Percentiles rank a stretch among this genome's conserved stretches.
Conservation (phyloP, 2,113 vertebrate species). For the Ophiodon elongatus region DNA sequence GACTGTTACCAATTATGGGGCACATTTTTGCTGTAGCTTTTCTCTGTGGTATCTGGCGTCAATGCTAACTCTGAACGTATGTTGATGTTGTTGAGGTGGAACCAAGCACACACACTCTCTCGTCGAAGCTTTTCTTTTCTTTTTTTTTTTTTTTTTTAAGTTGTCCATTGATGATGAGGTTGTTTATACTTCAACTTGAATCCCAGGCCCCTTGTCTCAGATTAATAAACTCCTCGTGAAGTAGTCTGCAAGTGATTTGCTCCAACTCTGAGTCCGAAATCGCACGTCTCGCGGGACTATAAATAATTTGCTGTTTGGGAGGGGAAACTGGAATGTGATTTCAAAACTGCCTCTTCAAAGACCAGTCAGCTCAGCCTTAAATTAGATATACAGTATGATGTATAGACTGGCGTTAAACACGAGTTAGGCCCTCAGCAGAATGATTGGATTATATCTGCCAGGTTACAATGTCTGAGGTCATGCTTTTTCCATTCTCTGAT, state of each 20-base stretch:
- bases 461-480: conserved; percentile 80
- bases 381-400: conserved; percentile 81
- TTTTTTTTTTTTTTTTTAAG: no score
- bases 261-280: conserved; percentile 79
- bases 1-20: conserved; percentile 95
- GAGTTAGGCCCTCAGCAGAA: conserved; percentile 68
- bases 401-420: conserved; percentile 80
- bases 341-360: conserved; percentile 78
- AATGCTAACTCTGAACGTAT: conserved; percentile 51
- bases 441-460: conserved; percentile 80
- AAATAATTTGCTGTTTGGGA: conserved; percentile 80
- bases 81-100: conserved; percentile 68
- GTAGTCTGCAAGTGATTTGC: conserved; percentile 86
- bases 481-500: conserved; percentile 75
- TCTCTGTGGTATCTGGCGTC: conserved; percentile 64
- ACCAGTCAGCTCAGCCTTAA: conserved; percentile 72
- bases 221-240: conserved; percentile 80
- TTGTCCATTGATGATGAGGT: conserved; percentile 73
- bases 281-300: conserved; percentile 75
- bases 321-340: conserved; percentile 80
- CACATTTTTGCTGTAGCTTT: conserved; percentile 87
- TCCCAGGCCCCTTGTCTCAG: conserved; percentile 73
- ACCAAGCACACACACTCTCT: conserved; percentile 46
- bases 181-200: conserved; percentile 77
- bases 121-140: no score